Conservation (phyloP, 2,797 vertebrate species). For the Sternotherus odoratus region DNA sequence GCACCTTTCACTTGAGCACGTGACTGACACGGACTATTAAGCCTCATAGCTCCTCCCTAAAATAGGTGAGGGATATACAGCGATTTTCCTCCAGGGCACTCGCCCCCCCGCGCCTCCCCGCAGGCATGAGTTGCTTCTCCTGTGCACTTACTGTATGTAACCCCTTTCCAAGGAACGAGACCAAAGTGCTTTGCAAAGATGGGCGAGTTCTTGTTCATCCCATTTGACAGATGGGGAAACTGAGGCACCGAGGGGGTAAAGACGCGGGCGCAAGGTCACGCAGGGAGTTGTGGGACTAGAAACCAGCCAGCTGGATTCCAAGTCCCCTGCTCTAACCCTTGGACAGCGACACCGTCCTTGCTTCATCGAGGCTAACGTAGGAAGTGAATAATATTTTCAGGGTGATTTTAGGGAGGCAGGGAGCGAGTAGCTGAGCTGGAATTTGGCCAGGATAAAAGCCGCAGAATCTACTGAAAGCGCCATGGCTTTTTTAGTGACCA, state of each 20-base stretch:
- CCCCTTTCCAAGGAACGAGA: neutral
- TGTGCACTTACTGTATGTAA: neutral
- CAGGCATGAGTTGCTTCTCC: neutral
- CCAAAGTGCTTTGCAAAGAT: neutral
- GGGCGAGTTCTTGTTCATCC: neutral
- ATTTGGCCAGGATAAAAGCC: neutral
- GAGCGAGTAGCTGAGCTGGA: neutral
- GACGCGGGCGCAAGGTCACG: neutral
- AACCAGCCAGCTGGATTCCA: neutral
- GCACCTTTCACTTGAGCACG: neutral
- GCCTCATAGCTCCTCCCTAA: neutral
- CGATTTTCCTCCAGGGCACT: neutral
- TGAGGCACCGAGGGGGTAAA: neutral
- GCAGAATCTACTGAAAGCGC: neutral
- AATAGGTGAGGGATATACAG: neutral
- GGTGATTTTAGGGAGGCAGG: neutral
- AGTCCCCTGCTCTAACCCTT: neutral
- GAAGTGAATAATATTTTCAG: neutral
- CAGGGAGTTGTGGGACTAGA: neutral
- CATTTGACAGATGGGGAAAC: neutral
- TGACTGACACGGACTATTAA: neutral
- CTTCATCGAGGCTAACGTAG: neutral
- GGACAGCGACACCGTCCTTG: neutral
- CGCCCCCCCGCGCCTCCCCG: too few species aligned
- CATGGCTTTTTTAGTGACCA: neutral